Evolutionary conservation across 2,888 invertebrate genomes (phyloP), one percentile per base, ranked within the genome.

Genomic region (Idaea straminata): DNA sequence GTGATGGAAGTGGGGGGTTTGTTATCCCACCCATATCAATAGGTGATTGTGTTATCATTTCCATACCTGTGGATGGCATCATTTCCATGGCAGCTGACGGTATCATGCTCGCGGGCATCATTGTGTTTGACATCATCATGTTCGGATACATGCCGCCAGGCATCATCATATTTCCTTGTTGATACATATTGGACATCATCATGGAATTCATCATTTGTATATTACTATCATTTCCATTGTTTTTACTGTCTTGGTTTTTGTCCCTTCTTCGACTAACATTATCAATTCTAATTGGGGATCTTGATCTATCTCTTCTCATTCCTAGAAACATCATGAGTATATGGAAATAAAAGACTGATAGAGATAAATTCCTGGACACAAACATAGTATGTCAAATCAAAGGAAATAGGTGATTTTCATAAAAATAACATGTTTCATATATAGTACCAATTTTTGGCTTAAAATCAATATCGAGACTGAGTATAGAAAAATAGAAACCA

Each of bases 141-240:
- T 87, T 87, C 35, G 81, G 80, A 65, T 82, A 87, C 83, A 87
- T 83, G 7, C 83, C 80, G 66, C 89, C 79, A 67, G 82, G 77
- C 87, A 91, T 87, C 84, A 92, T 85, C 86, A 92, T 87, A 69
- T 89, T 90, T 91, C 91, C 89, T 85, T 88, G 91, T 62, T 80
- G 75, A 78, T 87, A 91, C 86, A 91, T 87, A 72, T 85, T 88
- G 16, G 85, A 68, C 86, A 92, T 88, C 84, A 92, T 85, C 87
- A 91, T 87, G 64, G 82, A 85, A 70, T 85, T 89, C 80, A 91
- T 86, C 15, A 74, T 68, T 16, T 35, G 66, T 64, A 74, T 67
- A 35, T 62, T 57, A 61, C 63, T 57, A 36, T 62, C 64, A 15
- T 60, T 71, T n/a, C 80, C 80, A 59, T 68, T 71, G 59, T 72